Base-by-base conservation (phyloP, 1,140 invertebrate species). In the Temnothorax nylanderi region DNA sequence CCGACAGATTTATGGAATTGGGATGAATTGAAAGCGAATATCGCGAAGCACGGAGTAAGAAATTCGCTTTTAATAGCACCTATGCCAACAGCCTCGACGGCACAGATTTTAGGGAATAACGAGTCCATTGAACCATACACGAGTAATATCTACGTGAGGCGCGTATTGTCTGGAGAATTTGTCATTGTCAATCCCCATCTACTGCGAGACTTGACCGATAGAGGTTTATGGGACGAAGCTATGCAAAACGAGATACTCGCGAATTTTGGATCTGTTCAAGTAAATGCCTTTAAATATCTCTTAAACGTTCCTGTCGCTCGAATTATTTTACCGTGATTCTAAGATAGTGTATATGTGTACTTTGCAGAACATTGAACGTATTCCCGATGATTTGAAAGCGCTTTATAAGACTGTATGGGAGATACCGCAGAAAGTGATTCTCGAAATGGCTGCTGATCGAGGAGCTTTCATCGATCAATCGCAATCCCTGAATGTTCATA, bases 341-440 rank as follows among this genome's bases (percentile, higher is more conserved):
- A 81, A 69, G 10, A 3, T 78, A 1, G 2, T 7, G 4, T 62
- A 13, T 80, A 11, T 13, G 13, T 65, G 49, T 16, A 34, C 41
- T 75, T 26, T 37, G 1, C 37, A 91, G 88, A 56, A 67, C n/a
- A 78, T 84, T 90, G 97, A 97, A 26, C 95, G 95, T 58, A 99
- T 99, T 93, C 99, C 99, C 0, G 96, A 98, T 87, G 97, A 99
- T 84, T 95, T 99, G 16, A 98, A 99, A 94, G 96, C 97, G 10
- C 96, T 99, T 6, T 99, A 99, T 94, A 99, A 99, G 95, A 99
- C 99, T 3, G 99, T 99, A 0, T 99, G 99, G 99, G 99, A 99
- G 95, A 98, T 99, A 75, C 97, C 98, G 0, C 99, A 99, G 85
- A 99, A 99, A 94, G 97, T 96, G 5, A 97, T 99, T 2, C 97